A percentile compares a stretch with the other conserved stretches of the same genome.
Conservation (phyloP, 2,113 vertebrate species). For the Holacanthus passer region DNA sequence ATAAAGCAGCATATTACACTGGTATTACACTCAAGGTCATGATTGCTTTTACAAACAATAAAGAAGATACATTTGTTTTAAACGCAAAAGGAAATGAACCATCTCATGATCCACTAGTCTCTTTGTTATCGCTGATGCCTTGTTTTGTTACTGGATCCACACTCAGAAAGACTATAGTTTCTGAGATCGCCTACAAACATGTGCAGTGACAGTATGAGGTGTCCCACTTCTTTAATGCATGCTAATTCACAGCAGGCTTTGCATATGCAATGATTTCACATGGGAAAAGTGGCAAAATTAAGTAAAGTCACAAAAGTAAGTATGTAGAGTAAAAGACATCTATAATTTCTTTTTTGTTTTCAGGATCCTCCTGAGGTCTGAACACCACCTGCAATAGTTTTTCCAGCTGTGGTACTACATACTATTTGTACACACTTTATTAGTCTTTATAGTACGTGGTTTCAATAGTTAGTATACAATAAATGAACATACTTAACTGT, state of each 20-base stretch:
- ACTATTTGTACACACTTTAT: too few relatives aligned
- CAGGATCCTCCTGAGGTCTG: background rate
- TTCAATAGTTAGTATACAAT: background rate
- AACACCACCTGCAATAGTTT: background rate
- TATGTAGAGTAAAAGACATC: background rate
- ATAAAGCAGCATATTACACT: constrained; percentile 41
- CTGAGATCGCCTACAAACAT: background rate
- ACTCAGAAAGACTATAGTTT: background rate
- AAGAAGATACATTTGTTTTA: constrained; percentile 44
- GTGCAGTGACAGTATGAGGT: background rate
- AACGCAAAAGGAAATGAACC: constrained; percentile 49
- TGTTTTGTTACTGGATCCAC: background rate
- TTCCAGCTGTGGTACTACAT: background rate
- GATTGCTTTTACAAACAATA: constrained; percentile 54
- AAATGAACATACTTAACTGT: too few relatives aligned
- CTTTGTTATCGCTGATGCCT: background rate
- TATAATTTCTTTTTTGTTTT: background rate
- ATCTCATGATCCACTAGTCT: constrained; percentile 25
- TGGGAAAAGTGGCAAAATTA: background rate
- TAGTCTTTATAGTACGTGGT: too few relatives aligned
- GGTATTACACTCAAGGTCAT: constrained; percentile 35
- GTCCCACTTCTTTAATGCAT: background rate
- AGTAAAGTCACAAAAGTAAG: background rate
- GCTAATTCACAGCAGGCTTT: too few relatives aligned
- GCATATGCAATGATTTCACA: background rate